Base-by-base conservation (phyloP, 2,888 invertebrate species). In the Caenorhabditis afra region DNA sequence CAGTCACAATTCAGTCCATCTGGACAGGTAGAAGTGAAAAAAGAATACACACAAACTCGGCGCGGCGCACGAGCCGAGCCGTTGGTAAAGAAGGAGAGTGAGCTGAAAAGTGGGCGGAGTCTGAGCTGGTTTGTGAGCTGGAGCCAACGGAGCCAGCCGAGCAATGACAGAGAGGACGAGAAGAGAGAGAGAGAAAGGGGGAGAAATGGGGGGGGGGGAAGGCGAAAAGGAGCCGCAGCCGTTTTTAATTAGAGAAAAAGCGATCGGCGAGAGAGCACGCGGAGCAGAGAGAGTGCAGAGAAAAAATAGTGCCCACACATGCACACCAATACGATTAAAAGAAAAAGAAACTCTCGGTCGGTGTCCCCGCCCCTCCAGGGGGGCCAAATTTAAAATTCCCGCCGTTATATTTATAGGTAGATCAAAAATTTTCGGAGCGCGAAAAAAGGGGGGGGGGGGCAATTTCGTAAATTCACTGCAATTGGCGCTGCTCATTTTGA, bases 171-270 rank as follows among this genome's bases (percentile, higher is more conserved):
- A 35, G 61, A 35, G 59, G n/a, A n/a, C n/a, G n/a, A n/a, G 29
- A 29, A 29, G 29, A 29, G 29, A 29, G 7, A 29, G 29, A 8
- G 41, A 37, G 37, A 37, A 11, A 37, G 41, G 14, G 11, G 14
- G 41, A 41, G 41, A 41, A 41, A 11, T 14, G 14, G 11, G 14
- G 14, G 7, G 11, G 14, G 4, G 11, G 11, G 37, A 37, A 37
- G 41, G 14, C 14, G 29, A 41, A 35, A 39, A 11, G 50, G 49
- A 45, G 41, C 49, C 70, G 45, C 71, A 71, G 62, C 71, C 64
- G 71, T 64, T 71, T 71, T 71, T 55, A 62, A 71, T 71, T 71
- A 71, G 55, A 64, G 62, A 49, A 57, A 71, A 23, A 62, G 70
- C 10, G 18, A 7, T 45, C 16, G 44, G 59, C 18, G 59, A 49